phyloP scores from a whole-genome alignment of 1,140 invertebrate genomes.

The Trachymyrmex cornetzi region DNA sequence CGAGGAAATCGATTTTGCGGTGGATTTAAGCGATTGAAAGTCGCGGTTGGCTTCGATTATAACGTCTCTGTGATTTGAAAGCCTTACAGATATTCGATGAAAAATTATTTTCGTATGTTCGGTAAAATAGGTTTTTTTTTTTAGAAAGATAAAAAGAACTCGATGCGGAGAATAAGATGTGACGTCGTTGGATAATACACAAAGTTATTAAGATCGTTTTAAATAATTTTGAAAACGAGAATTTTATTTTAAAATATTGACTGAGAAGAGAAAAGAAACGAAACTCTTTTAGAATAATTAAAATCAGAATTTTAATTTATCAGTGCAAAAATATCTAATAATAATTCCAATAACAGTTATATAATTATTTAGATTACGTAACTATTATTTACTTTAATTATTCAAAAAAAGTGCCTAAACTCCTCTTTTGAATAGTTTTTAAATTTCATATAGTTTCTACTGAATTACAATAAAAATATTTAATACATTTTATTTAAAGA shows the following conservation, averaged over 20 bases:
- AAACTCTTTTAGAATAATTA: slow-evolving; percentile 3
- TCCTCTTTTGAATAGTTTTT: not conserved
- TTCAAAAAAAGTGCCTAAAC: too few relatives aligned
- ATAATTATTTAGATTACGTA: not conserved
- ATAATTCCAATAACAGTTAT: not conserved
- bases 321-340: not conserved
- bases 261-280: too few relatives aligned
- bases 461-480: not conserved
- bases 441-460: not conserved
- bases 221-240: not conserved
- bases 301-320: not conserved
- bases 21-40: slow-evolving; percentile 46
- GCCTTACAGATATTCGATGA: slow-evolving; percentile 32
- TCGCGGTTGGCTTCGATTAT: slow-evolving; percentile 37
- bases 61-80: slow-evolving; percentile 24
- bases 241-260: not conserved
- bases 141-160: slow-evolving; percentile 12
- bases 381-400: not conserved
- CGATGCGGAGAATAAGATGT: not conserved
- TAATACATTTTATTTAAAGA: not conserved
- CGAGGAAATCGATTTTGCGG: slow-evolving; percentile 50
- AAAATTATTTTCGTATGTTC: slow-evolving; percentile 29
- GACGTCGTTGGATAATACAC: not conserved
- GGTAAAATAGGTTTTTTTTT: slow-evolving; percentile 8
- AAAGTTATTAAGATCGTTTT: not conserved